phyloP scores from a whole-genome alignment of 2,113 vertebrate genomes.

The Mastomys natalensis region DNA sequence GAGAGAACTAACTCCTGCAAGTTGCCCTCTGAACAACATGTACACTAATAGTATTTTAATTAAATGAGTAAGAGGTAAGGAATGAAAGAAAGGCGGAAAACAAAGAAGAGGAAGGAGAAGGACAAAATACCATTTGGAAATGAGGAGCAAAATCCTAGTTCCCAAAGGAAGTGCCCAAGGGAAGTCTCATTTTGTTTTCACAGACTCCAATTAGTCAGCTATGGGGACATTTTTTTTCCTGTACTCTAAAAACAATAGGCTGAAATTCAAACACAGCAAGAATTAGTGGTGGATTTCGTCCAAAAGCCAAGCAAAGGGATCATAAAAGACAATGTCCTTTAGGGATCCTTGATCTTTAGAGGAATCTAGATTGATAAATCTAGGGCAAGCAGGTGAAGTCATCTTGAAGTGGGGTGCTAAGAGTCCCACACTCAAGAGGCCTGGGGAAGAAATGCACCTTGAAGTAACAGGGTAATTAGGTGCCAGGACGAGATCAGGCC shows the following conservation, averaged over 20 bases:
- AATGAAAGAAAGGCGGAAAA: not conserved
- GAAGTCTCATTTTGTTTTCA: conserved; percentile 17
- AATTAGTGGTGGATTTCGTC: not conserved
- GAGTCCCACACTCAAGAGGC: not conserved
- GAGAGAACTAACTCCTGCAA: not conserved
- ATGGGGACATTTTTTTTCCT: not conserved
- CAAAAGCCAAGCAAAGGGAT: not conserved
- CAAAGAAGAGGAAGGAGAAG: not conserved
- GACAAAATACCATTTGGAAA: not conserved
- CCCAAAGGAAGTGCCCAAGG: not conserved
- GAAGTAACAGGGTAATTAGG: not conserved
- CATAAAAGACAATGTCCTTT: not conserved
- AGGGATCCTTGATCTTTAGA: not conserved
- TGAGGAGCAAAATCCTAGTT: not conserved
- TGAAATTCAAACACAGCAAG: not conserved
- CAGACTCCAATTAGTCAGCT: not conserved
- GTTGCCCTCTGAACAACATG: not conserved
- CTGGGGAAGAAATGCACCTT: not conserved
- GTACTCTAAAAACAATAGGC: not conserved
- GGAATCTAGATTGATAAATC: not conserved
- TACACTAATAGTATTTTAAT: not conserved
- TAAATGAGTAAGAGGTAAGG: not conserved
- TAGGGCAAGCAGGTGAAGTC: not conserved
- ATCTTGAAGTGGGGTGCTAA: not conserved
- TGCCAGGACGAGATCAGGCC: not conserved